phyloP scores from a whole-genome alignment of 2,888 invertebrate species.

The Pelosia muscerda region DNA sequence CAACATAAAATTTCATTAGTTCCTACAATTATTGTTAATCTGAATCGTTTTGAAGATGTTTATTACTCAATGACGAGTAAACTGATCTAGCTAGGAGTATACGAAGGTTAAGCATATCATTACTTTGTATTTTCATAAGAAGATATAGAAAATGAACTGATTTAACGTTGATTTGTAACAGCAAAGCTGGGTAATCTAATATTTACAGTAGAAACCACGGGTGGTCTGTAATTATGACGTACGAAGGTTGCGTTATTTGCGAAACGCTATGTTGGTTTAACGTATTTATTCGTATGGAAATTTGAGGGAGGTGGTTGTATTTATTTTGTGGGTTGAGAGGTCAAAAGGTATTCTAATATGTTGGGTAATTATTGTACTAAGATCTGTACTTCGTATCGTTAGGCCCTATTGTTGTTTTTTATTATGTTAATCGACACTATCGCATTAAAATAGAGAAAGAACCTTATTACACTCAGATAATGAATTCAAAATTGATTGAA shows the following conservation, averaged over 20 bases:
- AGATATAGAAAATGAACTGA: slow-evolving; percentile 10
- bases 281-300: slow-evolving; percentile 25
- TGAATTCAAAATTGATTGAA: not conserved
- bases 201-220: slow-evolving; percentile 37
- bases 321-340: slow-evolving; percentile 4
- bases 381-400: not conserved
- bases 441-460: not conserved
- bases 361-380: not conserved
- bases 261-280: slow-evolving; percentile 20
- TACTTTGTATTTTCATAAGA: slow-evolving; percentile 12
- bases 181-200: slow-evolving; percentile 42
- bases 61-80: too few relatives aligned
- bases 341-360: slow-evolving; percentile 11
- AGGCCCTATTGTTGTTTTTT: not conserved
- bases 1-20: too few relatives aligned
- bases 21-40: too few relatives aligned
- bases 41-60: too few relatives aligned
- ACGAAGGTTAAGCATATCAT: slow-evolving; percentile 16
- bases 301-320: slow-evolving; percentile 13
- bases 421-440: not conserved
- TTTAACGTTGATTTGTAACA: slow-evolving; percentile 30
- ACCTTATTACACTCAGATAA: not conserved
- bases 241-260: slow-evolving; percentile 37
- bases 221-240: slow-evolving; percentile 40
- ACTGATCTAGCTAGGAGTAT: too few relatives aligned